These are phyloP conservation scores for Acanthoscelides obtectus DNA, from an alignment of 2,888 invertebrate species.

Conservation along the genomic window DNA sequence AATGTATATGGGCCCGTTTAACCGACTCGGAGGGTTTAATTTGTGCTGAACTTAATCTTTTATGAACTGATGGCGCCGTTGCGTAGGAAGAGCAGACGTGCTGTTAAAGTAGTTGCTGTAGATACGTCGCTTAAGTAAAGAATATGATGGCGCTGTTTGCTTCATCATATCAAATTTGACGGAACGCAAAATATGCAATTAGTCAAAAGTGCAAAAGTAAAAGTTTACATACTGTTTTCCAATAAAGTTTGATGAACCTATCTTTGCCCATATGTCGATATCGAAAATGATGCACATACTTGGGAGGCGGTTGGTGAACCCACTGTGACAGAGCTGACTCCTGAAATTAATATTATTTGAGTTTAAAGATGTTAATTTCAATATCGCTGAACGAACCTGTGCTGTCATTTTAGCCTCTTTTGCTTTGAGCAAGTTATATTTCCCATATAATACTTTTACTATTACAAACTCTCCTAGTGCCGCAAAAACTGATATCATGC, in stretches of 20 bases:
- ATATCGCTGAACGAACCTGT: slow-evolving; percentile 7
- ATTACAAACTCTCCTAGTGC: slow-evolving; percentile 80
- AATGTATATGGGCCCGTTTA: too few relatives aligned
- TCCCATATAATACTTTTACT: slow-evolving; percentile 74
- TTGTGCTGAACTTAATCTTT: too few relatives aligned
- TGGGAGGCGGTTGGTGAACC: slow-evolving; percentile 25
- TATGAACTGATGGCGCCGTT: too few relatives aligned
- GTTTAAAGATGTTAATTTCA: background rate
- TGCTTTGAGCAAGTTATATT: slow-evolving; percentile 61
- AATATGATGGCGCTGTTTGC: too few relatives aligned
- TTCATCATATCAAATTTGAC: too few relatives aligned
- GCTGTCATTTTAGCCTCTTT: slow-evolving; percentile 47
- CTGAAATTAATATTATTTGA: slow-evolving; percentile 15
- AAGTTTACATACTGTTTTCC: slow-evolving; percentile 34
- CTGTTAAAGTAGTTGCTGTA: too few relatives aligned
- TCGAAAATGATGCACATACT: slow-evolving; percentile 15
- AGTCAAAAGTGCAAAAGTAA: too few relatives aligned
- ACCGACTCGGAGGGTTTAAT: too few relatives aligned
- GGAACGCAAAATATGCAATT: too few relatives aligned
- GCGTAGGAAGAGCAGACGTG: too few relatives aligned
- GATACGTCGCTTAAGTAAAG: too few relatives aligned
- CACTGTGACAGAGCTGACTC: slow-evolving; percentile 35
- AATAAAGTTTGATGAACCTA: slow-evolving; percentile 29
- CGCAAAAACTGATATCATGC: slow-evolving; percentile 82
- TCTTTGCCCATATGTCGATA: slow-evolving; percentile 17